Conservation (phyloP, 2,888 invertebrate species). For the Ernsta delagoae region DNA sequence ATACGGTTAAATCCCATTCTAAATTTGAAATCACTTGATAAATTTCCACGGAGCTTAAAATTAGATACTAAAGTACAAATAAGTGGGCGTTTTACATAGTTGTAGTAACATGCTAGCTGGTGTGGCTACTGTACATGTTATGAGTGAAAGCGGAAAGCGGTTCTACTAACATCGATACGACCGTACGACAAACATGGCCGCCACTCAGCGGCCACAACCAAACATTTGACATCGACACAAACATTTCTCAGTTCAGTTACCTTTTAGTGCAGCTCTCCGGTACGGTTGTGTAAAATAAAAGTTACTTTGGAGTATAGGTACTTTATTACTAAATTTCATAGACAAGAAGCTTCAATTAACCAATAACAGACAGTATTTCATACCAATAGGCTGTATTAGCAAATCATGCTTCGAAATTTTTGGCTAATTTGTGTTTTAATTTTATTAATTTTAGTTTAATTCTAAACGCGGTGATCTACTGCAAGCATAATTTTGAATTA, state of each 20-base stretch:
- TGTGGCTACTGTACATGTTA: constrained; percentile 48
- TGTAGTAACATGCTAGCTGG: constrained; percentile 40
- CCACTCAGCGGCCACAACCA: constrained; percentile 42
- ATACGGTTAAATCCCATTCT: background rate
- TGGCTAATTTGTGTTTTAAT: constrained; percentile 45
- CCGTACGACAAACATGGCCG: constrained; percentile 69
- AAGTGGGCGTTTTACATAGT: background rate
- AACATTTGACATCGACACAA: constrained; percentile 64
- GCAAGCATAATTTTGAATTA: constrained; percentile 67
- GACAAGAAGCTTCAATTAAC: constrained; percentile 72
- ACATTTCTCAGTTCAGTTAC: constrained; percentile 68
- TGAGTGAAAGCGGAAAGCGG: constrained; percentile 74
- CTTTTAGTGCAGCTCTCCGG: constrained; percentile 77
- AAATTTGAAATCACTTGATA: background rate
- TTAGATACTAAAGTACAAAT: constrained; percentile 3
- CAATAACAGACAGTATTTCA: constrained; percentile 48
- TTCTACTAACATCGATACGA: constrained; percentile 70
- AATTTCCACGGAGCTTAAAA: constrained; percentile 6
- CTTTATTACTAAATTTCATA: constrained; percentile 80
- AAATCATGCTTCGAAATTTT: constrained; percentile 62
- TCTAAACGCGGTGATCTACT: constrained; percentile 70
- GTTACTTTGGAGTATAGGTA: constrained; percentile 83
- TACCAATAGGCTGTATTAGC: constrained; percentile 49
- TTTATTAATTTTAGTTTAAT: constrained; percentile 42
- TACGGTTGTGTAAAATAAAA: constrained; percentile 80